Percentiles rank a stretch among this genome's conserved stretches.
Conservation (phyloP, 2,888 invertebrate genomes). For the Agelastica alni region DNA sequence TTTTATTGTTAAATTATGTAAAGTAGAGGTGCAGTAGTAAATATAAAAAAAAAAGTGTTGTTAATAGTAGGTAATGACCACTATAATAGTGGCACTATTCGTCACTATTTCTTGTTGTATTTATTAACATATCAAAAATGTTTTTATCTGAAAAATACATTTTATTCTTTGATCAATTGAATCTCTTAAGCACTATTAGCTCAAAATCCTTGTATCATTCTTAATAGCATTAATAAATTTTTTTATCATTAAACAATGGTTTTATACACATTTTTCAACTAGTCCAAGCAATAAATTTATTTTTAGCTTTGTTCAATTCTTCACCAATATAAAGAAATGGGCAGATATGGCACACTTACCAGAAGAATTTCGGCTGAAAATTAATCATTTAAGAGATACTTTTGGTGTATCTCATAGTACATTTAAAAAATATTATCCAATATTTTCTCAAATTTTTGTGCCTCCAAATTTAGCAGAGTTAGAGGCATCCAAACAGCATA, state of each 20-base stretch:
- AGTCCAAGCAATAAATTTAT: no score
- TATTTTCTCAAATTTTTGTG: slow-evolving; percentile 85
- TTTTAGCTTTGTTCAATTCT: slow-evolving; percentile 88
- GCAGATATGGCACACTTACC: slow-evolving; percentile 90
- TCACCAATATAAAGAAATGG: slow-evolving; percentile 94
- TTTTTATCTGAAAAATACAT: not conserved
- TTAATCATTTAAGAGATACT: slow-evolving; percentile 83
- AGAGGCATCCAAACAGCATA: slow-evolving; percentile 60
- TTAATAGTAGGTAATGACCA: not conserved
- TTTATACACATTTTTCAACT: no score
- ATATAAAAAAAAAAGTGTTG: no score
- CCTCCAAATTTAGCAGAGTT: slow-evolving; percentile 61
- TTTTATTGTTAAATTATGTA: no score
- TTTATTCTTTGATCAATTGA: no score
- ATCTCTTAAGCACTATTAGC: no score
- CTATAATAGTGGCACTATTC: no score
- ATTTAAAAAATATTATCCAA: slow-evolving; percentile 88
- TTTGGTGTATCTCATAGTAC: slow-evolving; percentile 94
- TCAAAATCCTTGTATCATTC: not conserved
- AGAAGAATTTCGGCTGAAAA: slow-evolving; percentile 78
- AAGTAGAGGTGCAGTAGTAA: no score
- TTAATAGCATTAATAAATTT: slow-evolving; percentile 1
- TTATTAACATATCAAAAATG: not conserved
- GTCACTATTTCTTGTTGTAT: not conserved
- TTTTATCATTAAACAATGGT: no score